Evolutionary conservation across 2,113 vertebrate genomes (phyloP).

Genomic region (sheep (Ovis aries)): DNA sequence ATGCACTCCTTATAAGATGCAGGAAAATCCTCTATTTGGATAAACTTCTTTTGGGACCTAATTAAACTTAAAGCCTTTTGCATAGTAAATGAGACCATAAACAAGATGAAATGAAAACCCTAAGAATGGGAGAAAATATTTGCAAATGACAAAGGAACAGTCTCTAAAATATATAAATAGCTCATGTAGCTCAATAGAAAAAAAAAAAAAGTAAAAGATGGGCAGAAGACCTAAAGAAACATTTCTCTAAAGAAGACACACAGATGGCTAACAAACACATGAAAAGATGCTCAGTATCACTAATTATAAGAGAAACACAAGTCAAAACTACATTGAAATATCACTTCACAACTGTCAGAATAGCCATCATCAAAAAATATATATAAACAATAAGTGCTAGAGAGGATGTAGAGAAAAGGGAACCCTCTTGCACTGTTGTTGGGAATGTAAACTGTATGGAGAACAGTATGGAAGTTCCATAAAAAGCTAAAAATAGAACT

Average conservation of each 20-base stretch:
- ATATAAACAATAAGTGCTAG: not conserved
- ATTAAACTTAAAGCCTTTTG: not conserved
- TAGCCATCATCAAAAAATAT: not conserved
- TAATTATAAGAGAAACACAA: not conserved
- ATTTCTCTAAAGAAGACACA: not conserved
- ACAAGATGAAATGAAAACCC: not conserved
- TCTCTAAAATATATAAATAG: not conserved
- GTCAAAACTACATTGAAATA: not conserved
- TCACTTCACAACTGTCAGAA: not conserved
- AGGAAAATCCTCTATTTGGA: not conserved
- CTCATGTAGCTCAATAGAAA: not conserved
- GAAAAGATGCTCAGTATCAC: not conserved
- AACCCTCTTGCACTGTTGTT: not conserved
- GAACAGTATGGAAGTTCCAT: not conserved
- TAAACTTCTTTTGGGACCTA: not conserved
- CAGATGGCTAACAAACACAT: not conserved
- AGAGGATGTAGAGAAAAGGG: not conserved
- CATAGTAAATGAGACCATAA: not conserved
- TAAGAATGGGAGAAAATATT: not conserved
- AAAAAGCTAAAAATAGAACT: not conserved
- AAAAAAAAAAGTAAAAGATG: not conserved
- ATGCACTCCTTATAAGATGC: not conserved
- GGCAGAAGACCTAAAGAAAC: not conserved
- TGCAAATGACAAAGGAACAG: not conserved
- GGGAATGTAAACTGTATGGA: not conserved